Conservation (phyloP, 2,797 vertebrate genomes). For the Melanotaenia pygmaea region DNA sequence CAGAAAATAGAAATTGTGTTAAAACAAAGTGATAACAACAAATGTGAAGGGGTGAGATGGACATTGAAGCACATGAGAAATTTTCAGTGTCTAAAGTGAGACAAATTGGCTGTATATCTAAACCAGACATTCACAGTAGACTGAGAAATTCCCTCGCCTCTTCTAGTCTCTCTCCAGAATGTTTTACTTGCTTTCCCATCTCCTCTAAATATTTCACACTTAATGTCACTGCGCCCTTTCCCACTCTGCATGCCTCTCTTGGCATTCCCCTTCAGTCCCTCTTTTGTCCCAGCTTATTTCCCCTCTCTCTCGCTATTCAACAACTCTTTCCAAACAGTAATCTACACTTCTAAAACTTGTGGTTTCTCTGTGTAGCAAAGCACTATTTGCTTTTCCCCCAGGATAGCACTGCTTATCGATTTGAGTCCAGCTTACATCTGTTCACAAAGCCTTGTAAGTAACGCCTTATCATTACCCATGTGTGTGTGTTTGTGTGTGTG, state of each 20-base stretch:
- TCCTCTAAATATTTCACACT: constrained; percentile 70
- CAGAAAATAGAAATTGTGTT: constrained; percentile 5
- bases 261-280: constrained; percentile 21
- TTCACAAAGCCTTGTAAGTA: constrained; percentile 44
- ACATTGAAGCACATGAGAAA: constrained; percentile 16
- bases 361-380: constrained; percentile 29
- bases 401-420: constrained; percentile 54
- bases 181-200: constrained; percentile 68
- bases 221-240: constrained; percentile 61
- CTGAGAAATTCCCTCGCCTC: constrained; percentile 56
- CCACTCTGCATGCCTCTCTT: constrained; percentile 38
- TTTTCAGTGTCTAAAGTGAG: constrained; percentile 47
- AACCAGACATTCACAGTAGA: constrained; percentile 60
- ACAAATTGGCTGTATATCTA: constrained; percentile 55
- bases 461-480: constrained; percentile 43
- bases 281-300: constrained; percentile 39
- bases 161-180: constrained; percentile 45
- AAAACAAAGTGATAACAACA: constrained; percentile 22
- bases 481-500: constrained; percentile 6
- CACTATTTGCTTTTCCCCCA: constrained; percentile 57
- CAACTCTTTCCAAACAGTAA: constrained; percentile 42
- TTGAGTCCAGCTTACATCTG: constrained; percentile 46
- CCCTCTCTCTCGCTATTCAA: constrained; percentile 3
- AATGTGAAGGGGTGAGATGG: not conserved
- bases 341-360: constrained; percentile 46